phyloP scores from a whole-genome alignment of 2,113 vertebrate species.

The Ornithorhynchus anatinus region DNA sequence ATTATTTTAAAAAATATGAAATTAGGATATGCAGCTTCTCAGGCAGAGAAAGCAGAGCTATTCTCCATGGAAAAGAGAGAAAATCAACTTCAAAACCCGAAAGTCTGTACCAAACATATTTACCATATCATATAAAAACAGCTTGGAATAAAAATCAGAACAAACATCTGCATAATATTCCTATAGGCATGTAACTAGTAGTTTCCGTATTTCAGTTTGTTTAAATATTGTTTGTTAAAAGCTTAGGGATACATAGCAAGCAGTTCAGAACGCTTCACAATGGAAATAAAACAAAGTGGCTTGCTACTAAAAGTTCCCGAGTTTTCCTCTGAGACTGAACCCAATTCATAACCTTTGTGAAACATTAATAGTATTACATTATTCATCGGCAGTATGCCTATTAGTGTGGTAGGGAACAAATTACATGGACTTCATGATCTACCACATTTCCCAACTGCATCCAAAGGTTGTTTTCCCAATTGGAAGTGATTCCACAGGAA shows the following conservation, averaged over 20 bases:
- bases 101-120: constrained; percentile 32
- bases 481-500: constrained; percentile 22
- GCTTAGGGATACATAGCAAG: constrained; percentile 32
- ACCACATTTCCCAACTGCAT: constrained; percentile 4
- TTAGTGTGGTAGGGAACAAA: constrained; percentile 65
- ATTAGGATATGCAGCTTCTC: background rate
- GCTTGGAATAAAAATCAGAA: constrained; percentile 42
- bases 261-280: constrained; percentile 31
- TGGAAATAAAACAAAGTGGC: background rate
- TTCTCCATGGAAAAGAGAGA: constrained; percentile 9
- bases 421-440: constrained; percentile 12
- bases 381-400: constrained; percentile 68
- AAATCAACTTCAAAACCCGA: constrained; percentile 11
- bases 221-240: constrained; percentile 45
- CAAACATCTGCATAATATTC: constrained; percentile 48
- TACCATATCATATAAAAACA: constrained; percentile 8
- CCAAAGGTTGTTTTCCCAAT: constrained; percentile 17
- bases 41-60: constrained; percentile 24
- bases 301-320: background rate
- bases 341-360: constrained; percentile 41
- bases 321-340: constrained; percentile 41
- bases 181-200: constrained; percentile 21
- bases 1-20: background rate
- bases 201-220: constrained; percentile 52
- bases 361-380: constrained; percentile 58